phyloP scores from a whole-genome alignment of 1,140 invertebrate genomes.

The Stratiolaelaps scimitus region DNA sequence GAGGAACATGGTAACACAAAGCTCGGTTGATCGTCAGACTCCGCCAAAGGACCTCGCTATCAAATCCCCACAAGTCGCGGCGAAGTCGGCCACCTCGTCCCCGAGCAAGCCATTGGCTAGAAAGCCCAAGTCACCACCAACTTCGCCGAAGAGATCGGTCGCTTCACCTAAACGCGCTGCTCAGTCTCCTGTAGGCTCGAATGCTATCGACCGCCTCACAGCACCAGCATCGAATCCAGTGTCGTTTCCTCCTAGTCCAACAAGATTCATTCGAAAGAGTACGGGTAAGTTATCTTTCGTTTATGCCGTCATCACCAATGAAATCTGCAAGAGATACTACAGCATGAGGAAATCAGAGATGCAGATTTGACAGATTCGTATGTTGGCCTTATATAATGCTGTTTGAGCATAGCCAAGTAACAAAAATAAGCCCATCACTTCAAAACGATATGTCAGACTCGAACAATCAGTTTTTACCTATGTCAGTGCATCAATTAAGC shows the following conservation, averaged over 20 bases:
- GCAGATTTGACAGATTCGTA: too few species aligned
- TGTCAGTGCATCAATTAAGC: too few species aligned
- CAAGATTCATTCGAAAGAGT: conserved; percentile 19
- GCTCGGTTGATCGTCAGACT: not conserved
- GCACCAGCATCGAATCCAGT: not conserved
- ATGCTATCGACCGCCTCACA: not conserved
- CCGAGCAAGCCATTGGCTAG: too few species aligned
- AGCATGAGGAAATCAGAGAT: too few species aligned
- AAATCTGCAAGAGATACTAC: not conserved
- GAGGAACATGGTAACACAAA: conserved; percentile 2
- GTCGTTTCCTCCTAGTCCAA: conserved; percentile 9
- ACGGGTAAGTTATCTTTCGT: not conserved
- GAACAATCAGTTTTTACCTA: too few species aligned
- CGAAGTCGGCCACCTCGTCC: too few species aligned
- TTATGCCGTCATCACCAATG: not conserved
- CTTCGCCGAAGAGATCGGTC: not conserved
- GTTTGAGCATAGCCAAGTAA: too few species aligned
- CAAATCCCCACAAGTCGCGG: too few species aligned
- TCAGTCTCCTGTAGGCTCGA: not conserved
- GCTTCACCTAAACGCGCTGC: not conserved
- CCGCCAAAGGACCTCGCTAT: conserved; percentile 1
- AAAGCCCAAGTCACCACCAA: not conserved
- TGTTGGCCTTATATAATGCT: too few species aligned
- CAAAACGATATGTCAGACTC: too few species aligned
- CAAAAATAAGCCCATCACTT: too few species aligned